These are phyloP conservation scores for Caloenas nicobarica DNA, from an alignment of 2,113 vertebrate species.

Conservation along the genomic window DNA sequence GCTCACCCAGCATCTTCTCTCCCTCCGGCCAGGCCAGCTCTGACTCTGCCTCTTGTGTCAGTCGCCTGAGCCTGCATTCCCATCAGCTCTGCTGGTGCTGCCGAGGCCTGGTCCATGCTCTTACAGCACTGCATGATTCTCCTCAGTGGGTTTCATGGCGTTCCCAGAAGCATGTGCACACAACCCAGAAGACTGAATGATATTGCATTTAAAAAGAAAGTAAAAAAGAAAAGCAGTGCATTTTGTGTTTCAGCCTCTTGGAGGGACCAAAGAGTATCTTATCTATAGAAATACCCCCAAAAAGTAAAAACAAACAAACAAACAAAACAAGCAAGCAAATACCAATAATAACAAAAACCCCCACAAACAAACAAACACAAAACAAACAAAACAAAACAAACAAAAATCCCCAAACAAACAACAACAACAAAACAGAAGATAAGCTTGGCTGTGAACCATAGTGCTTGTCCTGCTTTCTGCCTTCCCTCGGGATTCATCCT, in stretches of 20 bases:
- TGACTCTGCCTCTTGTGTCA: not conserved
- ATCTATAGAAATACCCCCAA: not conserved
- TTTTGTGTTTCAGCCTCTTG: not conserved
- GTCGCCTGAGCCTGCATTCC: not conserved
- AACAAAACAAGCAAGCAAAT: not conserved
- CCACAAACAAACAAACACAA: too few species aligned
- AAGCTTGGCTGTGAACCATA: not conserved
- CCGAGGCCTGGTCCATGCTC: not conserved
- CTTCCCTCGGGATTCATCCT: not conserved
- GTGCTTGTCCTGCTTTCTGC: not conserved
- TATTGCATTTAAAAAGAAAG: not conserved
- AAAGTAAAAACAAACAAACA: not conserved
- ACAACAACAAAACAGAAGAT: too few species aligned
- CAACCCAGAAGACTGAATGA: not conserved
- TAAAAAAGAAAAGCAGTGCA: not conserved
- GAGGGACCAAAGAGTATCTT: not conserved
- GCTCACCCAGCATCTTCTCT: not conserved
- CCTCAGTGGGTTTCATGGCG: not conserved
- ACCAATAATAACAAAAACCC: too few species aligned
- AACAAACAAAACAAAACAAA: too few species aligned
- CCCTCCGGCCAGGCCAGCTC: not conserved
- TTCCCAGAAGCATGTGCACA: accelerated
- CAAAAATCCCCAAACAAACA: too few species aligned
- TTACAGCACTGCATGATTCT: not conserved
- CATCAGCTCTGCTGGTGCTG: not conserved